Percentiles rank a stretch among this genome's conserved stretches.
These are phyloP conservation scores for Elgaria multicarinata DNA, from an alignment of 2,113 vertebrate species.

Conservation along the genomic window DNA sequence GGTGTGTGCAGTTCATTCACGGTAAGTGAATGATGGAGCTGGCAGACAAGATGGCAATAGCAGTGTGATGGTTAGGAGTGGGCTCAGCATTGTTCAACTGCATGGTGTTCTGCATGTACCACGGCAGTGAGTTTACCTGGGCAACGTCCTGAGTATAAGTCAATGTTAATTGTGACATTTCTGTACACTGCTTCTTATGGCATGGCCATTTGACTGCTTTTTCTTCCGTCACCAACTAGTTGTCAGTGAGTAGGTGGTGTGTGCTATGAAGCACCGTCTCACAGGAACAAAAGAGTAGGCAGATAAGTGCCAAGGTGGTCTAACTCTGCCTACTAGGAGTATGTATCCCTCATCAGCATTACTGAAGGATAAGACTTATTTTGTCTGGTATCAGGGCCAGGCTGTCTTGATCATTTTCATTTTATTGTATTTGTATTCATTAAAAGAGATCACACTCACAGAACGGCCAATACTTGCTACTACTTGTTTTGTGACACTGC, in stretches of 20 bases:
- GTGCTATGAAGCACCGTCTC: background rate
- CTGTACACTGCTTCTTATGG: background rate
- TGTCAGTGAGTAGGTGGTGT: background rate
- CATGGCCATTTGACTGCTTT: background rate
- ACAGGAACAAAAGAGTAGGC: background rate
- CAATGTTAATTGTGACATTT: conserved; percentile 3
- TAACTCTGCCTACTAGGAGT: background rate
- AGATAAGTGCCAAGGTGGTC: background rate
- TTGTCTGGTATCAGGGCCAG: conserved; percentile 39
- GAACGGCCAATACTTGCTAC: conserved; percentile 22
- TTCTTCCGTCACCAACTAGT: background rate
- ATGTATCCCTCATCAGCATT: conserved; percentile 22
- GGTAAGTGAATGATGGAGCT: background rate
- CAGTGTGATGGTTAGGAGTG: background rate
- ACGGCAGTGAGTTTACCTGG: background rate
- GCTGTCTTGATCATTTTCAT: conserved; percentile 45
- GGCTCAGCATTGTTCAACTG: background rate
- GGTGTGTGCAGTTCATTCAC: background rate
- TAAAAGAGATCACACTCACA: conserved; percentile 44
- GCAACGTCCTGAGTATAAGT: background rate
- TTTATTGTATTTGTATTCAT: conserved; percentile 62
- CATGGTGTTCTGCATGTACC: background rate
- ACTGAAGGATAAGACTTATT: conserved; percentile 27
- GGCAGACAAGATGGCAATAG: background rate
- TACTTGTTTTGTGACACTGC: conserved; percentile 55